Evolutionary conservation across 2,888 invertebrate genomes (phyloP).

Genomic region (Ferdinandea cuprea): DNA sequence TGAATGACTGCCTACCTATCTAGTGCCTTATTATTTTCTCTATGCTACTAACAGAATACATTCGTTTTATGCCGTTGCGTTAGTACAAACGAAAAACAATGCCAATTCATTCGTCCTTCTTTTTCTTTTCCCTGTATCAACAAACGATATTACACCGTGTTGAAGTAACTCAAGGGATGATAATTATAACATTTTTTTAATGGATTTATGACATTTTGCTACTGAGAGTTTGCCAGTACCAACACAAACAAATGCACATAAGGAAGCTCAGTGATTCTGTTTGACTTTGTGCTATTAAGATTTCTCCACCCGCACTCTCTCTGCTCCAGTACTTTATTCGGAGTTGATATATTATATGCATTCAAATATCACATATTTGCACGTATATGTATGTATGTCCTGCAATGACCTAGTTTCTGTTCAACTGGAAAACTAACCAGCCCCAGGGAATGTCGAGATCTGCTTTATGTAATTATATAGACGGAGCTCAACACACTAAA

Average conservation of each 20-base stretch:
- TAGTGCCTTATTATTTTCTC: constrained; percentile 57
- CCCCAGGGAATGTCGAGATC: constrained; percentile 64
- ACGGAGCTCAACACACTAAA: too few relatives aligned
- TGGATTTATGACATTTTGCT: constrained; percentile 54
- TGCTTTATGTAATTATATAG: constrained; percentile 65
- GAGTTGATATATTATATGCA: constrained; percentile 16
- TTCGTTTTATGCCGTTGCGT: neutral
- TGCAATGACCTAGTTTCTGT: constrained; percentile 64
- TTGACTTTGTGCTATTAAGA: constrained; percentile 63
- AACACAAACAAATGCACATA: neutral
- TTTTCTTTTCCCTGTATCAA: neutral
- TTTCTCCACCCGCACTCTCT: constrained; percentile 18
- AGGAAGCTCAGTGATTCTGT: constrained; percentile 34
- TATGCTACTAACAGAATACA: constrained; percentile 9
- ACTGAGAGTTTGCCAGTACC: constrained; percentile 40
- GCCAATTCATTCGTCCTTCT: neutral
- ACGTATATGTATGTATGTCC: constrained; percentile 29
- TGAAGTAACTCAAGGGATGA: constrained; percentile 62
- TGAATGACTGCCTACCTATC: too few relatives aligned
- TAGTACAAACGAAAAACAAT: constrained; percentile 37
- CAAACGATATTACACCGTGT: constrained; percentile 13
- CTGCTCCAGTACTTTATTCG: neutral
- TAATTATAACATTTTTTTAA: constrained; percentile 51
- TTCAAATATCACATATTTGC: neutral
- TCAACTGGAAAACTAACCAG: constrained; percentile 63